These are phyloP conservation scores for Clarias macrocephalus DNA, from an alignment of 2,113 vertebrate species.

Conservation along the genomic window DNA sequence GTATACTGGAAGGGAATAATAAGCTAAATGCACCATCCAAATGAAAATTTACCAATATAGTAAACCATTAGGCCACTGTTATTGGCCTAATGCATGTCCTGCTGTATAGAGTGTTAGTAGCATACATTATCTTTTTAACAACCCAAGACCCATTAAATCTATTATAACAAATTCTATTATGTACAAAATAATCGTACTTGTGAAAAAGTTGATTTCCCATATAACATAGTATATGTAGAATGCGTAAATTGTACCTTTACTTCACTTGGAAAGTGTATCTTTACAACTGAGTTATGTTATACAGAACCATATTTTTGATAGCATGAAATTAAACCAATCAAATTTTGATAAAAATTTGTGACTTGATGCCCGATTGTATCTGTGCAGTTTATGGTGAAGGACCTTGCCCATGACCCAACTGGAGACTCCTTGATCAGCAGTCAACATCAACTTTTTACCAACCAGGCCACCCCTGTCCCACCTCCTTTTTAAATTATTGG, in stretches of 20 bases:
- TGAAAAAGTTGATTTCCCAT: not conserved
- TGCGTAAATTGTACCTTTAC: not conserved
- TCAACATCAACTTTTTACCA: too few species aligned
- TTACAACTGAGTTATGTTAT: not conserved
- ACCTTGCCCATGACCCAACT: too few species aligned
- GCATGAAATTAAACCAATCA: not conserved
- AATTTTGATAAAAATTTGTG: not conserved
- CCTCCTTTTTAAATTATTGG: too few species aligned
- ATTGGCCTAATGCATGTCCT: not conserved
- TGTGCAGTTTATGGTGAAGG: too few species aligned
- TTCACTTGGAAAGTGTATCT: not conserved
- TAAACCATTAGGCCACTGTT: not conserved
- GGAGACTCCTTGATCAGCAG: too few species aligned
- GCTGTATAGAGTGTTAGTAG: not conserved
- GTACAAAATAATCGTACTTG: not conserved
- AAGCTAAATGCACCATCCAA: conserved; percentile 22
- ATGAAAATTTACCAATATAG: conserved; percentile 24
- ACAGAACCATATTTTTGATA: not conserved
- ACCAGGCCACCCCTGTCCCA: too few species aligned
- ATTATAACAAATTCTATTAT: not conserved
- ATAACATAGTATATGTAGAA: not conserved
- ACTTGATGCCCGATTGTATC: too few species aligned
- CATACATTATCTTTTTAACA: not conserved
- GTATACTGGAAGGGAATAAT: conserved; percentile 5
- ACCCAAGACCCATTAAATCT: not conserved